Evolutionary conservation across 2,797 vertebrate genomes (phyloP).

Genomic region (Manis crassicaudata): DNA sequence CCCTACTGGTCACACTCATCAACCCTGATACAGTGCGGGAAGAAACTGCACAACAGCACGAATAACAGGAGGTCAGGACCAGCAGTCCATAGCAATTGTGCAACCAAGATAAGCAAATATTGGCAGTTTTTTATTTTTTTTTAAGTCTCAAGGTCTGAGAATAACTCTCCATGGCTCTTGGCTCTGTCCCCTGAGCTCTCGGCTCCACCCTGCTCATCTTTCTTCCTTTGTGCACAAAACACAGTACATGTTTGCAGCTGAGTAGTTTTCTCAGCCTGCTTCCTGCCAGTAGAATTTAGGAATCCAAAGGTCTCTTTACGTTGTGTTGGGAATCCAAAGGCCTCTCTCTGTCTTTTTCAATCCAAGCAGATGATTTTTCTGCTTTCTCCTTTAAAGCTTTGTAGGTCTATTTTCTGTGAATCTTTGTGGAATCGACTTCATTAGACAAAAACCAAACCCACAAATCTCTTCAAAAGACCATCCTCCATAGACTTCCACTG

Average conservation of each 20-base stretch:
- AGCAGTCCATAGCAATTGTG: not conserved
- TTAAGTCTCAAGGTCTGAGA: not conserved
- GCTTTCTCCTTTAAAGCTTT: not conserved
- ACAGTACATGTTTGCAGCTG: not conserved
- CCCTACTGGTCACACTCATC: not conserved
- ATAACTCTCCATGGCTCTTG: not conserved
- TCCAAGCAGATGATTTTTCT: not conserved
- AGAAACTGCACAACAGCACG: not conserved
- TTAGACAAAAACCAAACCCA: not conserved
- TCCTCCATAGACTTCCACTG: not conserved
- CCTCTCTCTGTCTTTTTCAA: not conserved
- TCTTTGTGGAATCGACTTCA: not conserved
- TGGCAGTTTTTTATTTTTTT: not conserved
- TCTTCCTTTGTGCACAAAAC: not conserved
- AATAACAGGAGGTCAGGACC: not conserved
- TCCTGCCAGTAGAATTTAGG: not conserved
- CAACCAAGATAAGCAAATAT: not conserved
- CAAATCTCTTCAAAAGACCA: not conserved
- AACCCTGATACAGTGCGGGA: not conserved
- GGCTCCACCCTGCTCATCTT: not conserved
- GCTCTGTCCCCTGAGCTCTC: not conserved
- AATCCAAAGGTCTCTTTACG: not conserved
- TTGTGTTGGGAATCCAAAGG: not conserved
- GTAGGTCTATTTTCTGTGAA: not conserved
- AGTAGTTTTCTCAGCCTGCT: not conserved